These are phyloP conservation scores for Mastomys coucha DNA, from an alignment of 2,113 vertebrate species.

Conservation along the genomic window DNA sequence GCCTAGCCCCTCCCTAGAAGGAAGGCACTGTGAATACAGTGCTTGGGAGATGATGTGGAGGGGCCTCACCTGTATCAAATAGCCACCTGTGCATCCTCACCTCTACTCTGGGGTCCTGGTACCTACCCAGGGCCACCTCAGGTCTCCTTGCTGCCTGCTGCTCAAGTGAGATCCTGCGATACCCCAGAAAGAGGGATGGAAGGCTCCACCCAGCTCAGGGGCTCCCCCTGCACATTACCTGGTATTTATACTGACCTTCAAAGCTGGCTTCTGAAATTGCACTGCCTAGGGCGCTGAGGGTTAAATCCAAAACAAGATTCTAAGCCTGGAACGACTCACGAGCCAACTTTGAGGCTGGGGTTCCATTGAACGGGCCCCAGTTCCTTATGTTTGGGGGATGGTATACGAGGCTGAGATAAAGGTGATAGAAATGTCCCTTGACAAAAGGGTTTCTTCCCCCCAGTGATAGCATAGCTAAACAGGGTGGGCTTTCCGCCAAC, in stretches of 20 bases:
- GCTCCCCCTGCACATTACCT: background rate
- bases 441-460: too few relatives aligned
- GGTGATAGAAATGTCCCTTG: rapidly evolving
- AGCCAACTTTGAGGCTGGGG: too few relatives aligned
- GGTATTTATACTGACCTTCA: background rate
- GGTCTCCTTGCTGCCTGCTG: background rate
- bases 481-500: background rate
- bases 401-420: rapidly evolving
- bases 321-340: background rate
- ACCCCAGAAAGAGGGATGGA: rapidly evolving
- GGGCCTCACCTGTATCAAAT: rapidly evolving
- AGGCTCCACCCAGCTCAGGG: background rate
- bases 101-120: background rate
- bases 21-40: rapidly evolving
- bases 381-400: background rate
- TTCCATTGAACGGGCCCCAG: rapidly evolving
- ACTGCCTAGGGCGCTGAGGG: rapidly evolving
- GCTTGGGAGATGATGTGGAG: background rate
- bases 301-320: background rate
- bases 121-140: background rate
- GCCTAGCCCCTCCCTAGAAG: background rate
- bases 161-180: background rate
- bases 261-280: background rate
- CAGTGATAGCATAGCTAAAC: background rate
- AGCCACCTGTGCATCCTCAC: rapidly evolving